A percentile compares a stretch with the other conserved stretches of the same genome.
Conservation (phyloP, 2,888 invertebrate genomes). For the Nemapogon koenigi region DNA sequence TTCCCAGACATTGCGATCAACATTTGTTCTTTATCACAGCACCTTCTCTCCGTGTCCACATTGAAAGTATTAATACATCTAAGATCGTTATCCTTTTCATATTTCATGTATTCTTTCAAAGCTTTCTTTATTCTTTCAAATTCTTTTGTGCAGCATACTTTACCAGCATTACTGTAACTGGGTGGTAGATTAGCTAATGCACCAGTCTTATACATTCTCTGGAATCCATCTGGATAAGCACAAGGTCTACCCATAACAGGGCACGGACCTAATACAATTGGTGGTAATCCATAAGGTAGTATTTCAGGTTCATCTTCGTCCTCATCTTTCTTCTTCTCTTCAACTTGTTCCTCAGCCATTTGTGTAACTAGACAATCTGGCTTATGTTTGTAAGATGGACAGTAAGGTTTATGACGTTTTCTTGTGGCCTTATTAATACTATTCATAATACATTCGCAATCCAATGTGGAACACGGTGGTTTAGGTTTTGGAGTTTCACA, state of each 20-base stretch:
- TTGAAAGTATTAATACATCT: constrained; percentile 47
- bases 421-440: constrained; percentile 29
- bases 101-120: constrained; percentile 41
- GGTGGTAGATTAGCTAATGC: constrained; percentile 33
- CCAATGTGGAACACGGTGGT: constrained; percentile 46
- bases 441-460: constrained; percentile 44
- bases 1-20: constrained; percentile 37
- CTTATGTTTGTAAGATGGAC: constrained; percentile 48
- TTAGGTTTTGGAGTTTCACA: constrained; percentile 41
- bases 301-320: constrained; percentile 44
- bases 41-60: constrained; percentile 46
- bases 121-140: constrained; percentile 52
- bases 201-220: constrained; percentile 49
- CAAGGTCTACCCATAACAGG: constrained; percentile 52
- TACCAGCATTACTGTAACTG: constrained; percentile 46
- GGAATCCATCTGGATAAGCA: constrained; percentile 47
- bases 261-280: constrained; percentile 50
- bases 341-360: constrained; percentile 34
- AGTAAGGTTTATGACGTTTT: constrained; percentile 42
- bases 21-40: constrained; percentile 50
- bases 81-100: constrained; percentile 41
- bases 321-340: constrained; percentile 33
- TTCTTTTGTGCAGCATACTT: constrained; percentile 55
- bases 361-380: constrained; percentile 38
- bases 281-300: constrained; percentile 50